A percentile compares a stretch with the other conserved stretches of the same genome.
Evolutionary conservation across 1,140 invertebrate species (phyloP).

Genomic region (Cheumatopsyche charites): DNA sequence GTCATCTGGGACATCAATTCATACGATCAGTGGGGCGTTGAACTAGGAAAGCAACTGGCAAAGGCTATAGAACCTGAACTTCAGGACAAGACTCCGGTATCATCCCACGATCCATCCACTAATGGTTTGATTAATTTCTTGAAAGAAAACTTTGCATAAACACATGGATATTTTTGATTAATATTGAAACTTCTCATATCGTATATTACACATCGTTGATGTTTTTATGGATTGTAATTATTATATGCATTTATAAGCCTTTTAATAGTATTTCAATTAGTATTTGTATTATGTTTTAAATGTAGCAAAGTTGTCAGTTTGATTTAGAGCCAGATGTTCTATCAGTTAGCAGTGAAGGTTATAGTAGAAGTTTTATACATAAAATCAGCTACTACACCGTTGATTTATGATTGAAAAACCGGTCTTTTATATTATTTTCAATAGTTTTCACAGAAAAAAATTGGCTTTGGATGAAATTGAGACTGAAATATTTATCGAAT

Average conservation of each 20-base stretch:
- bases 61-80: conserved; percentile 97
- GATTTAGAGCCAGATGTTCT: too few species aligned
- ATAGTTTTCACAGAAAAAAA: too few species aligned
- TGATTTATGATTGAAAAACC: too few species aligned
- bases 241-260: not conserved
- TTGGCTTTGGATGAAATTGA: not conserved
- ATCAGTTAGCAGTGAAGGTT: too few species aligned
- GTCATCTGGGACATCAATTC: conserved; percentile 99
- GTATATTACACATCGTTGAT: not conserved
- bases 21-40: conserved; percentile 99
- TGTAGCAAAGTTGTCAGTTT: too few species aligned
- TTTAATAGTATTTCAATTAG: not conserved
- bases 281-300: not conserved
- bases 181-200: not conserved
- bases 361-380: too few species aligned
- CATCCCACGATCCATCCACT: conserved; percentile 88
- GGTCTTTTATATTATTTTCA: too few species aligned
- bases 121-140: conserved; percentile 96
- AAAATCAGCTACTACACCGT: too few species aligned
- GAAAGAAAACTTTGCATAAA: conserved; percentile 64
- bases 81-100: conserved; percentile 63
- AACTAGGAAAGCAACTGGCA: conserved; percentile 97
- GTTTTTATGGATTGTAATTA: not conserved
- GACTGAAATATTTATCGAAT: not conserved
- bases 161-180: not conserved